A percentile compares a stretch with the other conserved stretches of the same genome.
Conservation (phyloP, 1,140 invertebrate genomes). For the Leptonema lineaticorne region DNA sequence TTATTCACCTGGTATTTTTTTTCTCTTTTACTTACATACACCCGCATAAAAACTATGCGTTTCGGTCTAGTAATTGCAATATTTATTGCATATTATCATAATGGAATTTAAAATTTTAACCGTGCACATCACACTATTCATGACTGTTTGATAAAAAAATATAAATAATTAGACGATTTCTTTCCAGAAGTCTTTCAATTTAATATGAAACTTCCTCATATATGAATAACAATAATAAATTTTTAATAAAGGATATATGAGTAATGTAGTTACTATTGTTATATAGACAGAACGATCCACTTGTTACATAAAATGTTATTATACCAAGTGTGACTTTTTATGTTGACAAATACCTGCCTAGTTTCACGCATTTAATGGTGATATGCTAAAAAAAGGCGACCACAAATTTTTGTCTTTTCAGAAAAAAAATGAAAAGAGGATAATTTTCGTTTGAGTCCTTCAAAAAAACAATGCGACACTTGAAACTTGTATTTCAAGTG, state of each 20-base stretch:
- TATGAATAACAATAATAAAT: no score
- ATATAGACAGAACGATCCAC: no score
- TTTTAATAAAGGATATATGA: no score
- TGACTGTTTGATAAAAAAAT: no score
- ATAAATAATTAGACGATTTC: no score
- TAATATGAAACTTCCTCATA: no score
- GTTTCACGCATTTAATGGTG: not conserved
- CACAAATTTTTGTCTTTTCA: not conserved
- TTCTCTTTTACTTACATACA: not conserved
- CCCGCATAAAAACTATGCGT: not conserved
- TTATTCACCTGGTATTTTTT: not conserved
- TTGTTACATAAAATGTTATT: not conserved
- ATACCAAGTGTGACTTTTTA: conserved; percentile 6
- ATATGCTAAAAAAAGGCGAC: not conserved
- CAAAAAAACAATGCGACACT: conserved; percentile 13
- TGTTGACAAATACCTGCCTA: not conserved
- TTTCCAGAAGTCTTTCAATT: no score
- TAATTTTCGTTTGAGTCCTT: conserved; percentile 2
- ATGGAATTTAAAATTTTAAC: no score
- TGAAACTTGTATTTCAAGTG: not conserved
- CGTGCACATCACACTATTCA: no score
- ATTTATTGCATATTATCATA: not conserved
- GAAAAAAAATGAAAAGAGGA: not conserved
- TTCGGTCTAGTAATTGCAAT: conserved; percentile 13
- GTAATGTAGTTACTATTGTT: no score